A percentile compares a stretch with the other conserved stretches of the same genome.
These are phyloP conservation scores for Trypoxylon attenuatum DNA, from an alignment of 2,888 invertebrate species.

Conservation along the genomic window DNA sequence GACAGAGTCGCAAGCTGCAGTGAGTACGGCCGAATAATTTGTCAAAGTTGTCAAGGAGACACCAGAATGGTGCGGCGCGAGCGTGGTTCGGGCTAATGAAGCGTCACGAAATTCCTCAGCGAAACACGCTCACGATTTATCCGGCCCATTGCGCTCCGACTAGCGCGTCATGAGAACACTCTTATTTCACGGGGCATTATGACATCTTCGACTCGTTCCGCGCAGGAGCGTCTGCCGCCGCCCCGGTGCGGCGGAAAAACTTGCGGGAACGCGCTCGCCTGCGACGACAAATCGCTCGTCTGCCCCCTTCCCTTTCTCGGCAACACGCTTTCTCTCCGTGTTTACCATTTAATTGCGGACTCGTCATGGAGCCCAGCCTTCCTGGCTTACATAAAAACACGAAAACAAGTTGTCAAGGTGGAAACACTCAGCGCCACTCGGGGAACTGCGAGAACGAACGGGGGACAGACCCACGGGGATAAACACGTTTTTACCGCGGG, in stretches of 20 bases:
- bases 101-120: slow-evolving; percentile 70
- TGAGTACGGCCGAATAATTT: slow-evolving; percentile 62
- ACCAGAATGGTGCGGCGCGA: slow-evolving; percentile 53
- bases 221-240: slow-evolving; percentile 15
- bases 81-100: slow-evolving; percentile 66
- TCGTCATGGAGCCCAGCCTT: background rate
- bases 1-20: slow-evolving; percentile 23
- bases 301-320: too few relatives aligned
- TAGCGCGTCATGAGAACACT: slow-evolving; percentile 53
- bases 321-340: background rate
- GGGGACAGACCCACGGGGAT: too few relatives aligned
- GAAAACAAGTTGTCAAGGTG: background rate
- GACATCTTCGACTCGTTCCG: slow-evolving; percentile 29
- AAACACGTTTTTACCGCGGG: too few relatives aligned
- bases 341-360: background rate
- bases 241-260: too few relatives aligned
- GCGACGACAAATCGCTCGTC: background rate
- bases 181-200: slow-evolving; percentile 56
- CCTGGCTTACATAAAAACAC: background rate
- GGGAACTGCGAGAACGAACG: too few relatives aligned
- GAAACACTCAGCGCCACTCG: too few relatives aligned
- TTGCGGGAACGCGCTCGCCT: background rate
- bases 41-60: slow-evolving; percentile 70
- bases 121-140: slow-evolving; percentile 71
- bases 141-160: slow-evolving; percentile 63